Conservation (phyloP, 1,140 invertebrate genomes). For the Thaumetopoea pityocampa region DNA sequence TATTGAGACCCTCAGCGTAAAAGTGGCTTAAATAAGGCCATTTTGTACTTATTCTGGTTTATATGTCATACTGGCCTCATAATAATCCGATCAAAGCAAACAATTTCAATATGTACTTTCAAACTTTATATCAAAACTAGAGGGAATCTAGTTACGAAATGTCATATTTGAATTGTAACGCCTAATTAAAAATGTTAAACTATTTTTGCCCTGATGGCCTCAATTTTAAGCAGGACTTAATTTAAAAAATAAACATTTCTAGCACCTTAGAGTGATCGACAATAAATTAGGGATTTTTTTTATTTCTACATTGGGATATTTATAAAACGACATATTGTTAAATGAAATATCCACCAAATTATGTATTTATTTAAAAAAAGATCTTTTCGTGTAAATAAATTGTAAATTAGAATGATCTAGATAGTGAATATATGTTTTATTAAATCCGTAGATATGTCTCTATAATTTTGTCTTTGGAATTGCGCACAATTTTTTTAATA, state of each 20-base stretch:
- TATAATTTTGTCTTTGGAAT: constrained; percentile 20
- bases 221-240: no score
- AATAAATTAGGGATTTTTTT: constrained; percentile 28
- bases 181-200: no score
- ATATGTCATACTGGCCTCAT: no score
- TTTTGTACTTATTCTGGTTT: no score
- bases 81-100: no score
- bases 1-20: no score
- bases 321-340: constrained; percentile 13
- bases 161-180: no score
- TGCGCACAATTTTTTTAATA: constrained; percentile 3
- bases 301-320: constrained; percentile 13
- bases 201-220: no score
- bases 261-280: constrained; percentile 28
- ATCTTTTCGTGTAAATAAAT: constrained; percentile 55
- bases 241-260: constrained; percentile 11
- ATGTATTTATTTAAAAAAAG: constrained; percentile 64
- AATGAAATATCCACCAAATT: constrained; percentile 57
- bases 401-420: constrained; percentile 64
- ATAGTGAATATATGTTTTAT: constrained; percentile 60
- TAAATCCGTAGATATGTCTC: constrained; percentile 40
- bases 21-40: no score
- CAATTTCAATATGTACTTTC: no score
- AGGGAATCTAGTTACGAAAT: no score
- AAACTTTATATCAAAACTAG: no score